These are phyloP conservation scores for Metellina segmentata DNA, from an alignment of 2,888 invertebrate species.

Conservation along the genomic window DNA sequence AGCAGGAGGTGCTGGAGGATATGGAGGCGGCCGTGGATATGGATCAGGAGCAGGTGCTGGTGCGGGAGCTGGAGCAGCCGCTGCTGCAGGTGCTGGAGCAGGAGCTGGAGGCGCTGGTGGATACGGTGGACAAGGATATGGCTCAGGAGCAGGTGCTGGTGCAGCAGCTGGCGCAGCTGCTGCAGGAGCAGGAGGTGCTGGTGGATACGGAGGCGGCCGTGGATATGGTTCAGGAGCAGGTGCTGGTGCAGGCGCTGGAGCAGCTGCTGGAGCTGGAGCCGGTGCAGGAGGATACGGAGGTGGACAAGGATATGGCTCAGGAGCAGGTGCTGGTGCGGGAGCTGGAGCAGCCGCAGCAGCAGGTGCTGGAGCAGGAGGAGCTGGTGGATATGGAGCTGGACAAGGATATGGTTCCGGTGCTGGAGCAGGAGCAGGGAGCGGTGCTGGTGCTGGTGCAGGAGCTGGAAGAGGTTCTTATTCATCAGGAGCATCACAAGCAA, in stretches of 20 bases:
- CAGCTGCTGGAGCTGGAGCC: not conserved
- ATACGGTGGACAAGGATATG: not conserved
- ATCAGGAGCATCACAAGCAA: too few species aligned
- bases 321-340: not conserved
- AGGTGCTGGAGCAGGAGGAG: not conserved
- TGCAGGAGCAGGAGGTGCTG: not conserved
- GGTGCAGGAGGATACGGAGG: not conserved
- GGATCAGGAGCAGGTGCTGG: not conserved
- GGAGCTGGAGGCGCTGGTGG: not conserved
- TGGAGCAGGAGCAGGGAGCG: not conserved
- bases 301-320: not conserved
- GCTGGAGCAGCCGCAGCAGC: not conserved
- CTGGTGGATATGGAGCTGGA: not conserved
- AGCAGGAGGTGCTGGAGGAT: not conserved
- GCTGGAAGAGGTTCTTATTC: not conserved
- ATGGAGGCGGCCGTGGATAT: not conserved
- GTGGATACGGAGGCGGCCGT: not conserved
- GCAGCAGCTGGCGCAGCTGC: not conserved
- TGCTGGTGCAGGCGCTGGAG: not conserved
- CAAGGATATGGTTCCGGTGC: not conserved
- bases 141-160: not conserved
- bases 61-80: not conserved
- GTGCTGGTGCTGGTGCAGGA: not conserved
- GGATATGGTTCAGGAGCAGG: not conserved
- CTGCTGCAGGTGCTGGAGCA: not conserved